These are phyloP conservation scores for Coregonus clupeaformis DNA, from an alignment of 2,113 vertebrate species.

Conservation along the genomic window DNA sequence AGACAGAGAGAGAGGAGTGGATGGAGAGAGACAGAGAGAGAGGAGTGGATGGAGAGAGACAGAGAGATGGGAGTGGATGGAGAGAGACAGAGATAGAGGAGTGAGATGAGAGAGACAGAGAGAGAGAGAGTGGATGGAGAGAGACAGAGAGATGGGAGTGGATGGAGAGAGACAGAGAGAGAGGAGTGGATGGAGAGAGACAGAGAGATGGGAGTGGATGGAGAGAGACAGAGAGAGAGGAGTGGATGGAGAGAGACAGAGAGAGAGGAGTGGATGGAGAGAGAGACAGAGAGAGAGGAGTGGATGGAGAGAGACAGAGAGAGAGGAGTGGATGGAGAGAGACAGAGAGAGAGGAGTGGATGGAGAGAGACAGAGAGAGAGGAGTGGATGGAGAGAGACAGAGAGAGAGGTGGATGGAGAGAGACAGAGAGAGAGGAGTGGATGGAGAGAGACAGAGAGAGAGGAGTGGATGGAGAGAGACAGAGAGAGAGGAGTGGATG, in stretches of 20 bases:
- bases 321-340: no score
- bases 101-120: not conserved
- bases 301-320: no score
- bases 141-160: no score
- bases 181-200: not conserved
- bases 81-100: conserved; percentile 11
- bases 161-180: no score
- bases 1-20: conserved; percentile 6
- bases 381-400: not conserved
- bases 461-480: not conserved
- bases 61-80: no score
- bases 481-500: not conserved
- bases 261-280: not conserved
- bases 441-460: not conserved
- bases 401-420: conserved; percentile 28
- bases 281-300: no score
- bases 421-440: not conserved
- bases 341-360: conserved; percentile 14
- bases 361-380: conserved; percentile 19
- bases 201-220: no score
- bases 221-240: no score
- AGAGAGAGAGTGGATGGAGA: no score
- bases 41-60: no score
- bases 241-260: no score
- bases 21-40: no score